These are phyloP conservation scores for Oxycera nigricornis DNA, from an alignment of 2,888 invertebrate species.

Conservation along the genomic window DNA sequence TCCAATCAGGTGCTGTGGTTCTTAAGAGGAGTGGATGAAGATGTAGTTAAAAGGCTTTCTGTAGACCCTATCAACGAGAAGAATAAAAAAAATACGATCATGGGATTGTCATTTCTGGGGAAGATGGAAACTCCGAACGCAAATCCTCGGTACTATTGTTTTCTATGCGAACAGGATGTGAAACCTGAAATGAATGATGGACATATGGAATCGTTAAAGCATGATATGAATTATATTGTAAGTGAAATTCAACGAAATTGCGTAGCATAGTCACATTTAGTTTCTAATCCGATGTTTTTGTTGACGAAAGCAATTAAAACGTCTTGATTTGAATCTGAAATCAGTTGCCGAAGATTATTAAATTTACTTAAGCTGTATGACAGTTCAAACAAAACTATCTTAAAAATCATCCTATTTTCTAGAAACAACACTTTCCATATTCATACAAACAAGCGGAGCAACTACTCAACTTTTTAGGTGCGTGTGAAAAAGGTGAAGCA, in stretches of 20 bases:
- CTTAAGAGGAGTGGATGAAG: constrained; percentile 4
- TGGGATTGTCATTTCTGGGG: constrained; percentile 39
- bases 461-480: background rate
- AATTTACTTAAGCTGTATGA: too few species aligned
- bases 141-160: constrained; percentile 21
- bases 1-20: constrained; percentile 24
- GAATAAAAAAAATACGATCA: constrained; percentile 31
- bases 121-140: constrained; percentile 26
- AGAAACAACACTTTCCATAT: constrained; percentile 44
- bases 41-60: background rate
- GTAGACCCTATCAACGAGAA: constrained; percentile 38
- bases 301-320: too few species aligned
- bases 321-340: too few species aligned
- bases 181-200: constrained; percentile 13
- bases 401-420: too few species aligned
- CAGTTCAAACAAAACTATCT: too few species aligned
- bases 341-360: too few species aligned
- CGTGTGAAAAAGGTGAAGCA: background rate
- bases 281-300: background rate
- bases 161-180: constrained; percentile 17
- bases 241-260: background rate
- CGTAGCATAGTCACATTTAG: too few species aligned
- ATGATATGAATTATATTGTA: constrained; percentile 43
- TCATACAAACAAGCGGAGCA: constrained; percentile 27
- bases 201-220: constrained; percentile 30